These are phyloP conservation scores for Grammomys dolichurus DNA, from an alignment of 2,113 vertebrate species.

Conservation along the genomic window DNA sequence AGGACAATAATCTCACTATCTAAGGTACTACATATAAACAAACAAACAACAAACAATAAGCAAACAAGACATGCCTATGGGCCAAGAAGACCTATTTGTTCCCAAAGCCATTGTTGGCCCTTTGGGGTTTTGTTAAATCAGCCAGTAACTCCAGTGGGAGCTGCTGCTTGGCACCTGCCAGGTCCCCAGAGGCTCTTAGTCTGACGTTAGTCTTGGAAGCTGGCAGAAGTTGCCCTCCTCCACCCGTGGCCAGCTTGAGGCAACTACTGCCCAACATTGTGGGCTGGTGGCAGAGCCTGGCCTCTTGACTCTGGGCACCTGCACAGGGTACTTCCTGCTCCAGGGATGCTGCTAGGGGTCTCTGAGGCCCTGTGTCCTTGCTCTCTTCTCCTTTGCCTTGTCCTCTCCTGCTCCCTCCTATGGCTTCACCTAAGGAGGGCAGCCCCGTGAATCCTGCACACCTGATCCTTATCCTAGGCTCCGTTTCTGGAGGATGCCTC, in stretches of 20 bases:
- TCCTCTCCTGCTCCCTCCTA: neutral
- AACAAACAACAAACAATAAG: neutral
- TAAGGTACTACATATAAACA: neutral
- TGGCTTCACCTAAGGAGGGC: neutral
- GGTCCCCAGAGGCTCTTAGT: neutral
- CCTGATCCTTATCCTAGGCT: neutral
- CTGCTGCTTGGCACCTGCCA: too few species aligned
- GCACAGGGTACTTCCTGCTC: neutral
- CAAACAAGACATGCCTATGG: neutral
- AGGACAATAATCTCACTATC: neutral
- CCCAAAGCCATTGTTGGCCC: neutral
- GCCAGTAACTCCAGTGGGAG: neutral
- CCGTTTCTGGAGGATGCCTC: neutral
- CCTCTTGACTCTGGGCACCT: neutral
- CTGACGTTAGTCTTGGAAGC: neutral
- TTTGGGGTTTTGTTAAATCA: neutral
- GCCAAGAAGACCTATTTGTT: neutral
- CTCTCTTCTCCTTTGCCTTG: neutral
- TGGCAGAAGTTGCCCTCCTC: neutral
- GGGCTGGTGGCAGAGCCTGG: neutral
- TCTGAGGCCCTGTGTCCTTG: neutral
- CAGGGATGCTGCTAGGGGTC: neutral
- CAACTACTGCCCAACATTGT: neutral
- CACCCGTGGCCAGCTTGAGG: neutral
- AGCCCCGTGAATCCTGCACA: neutral